phyloP scores from a whole-genome alignment of 1,140 invertebrate genomes.

The Maniola jurtina region DNA sequence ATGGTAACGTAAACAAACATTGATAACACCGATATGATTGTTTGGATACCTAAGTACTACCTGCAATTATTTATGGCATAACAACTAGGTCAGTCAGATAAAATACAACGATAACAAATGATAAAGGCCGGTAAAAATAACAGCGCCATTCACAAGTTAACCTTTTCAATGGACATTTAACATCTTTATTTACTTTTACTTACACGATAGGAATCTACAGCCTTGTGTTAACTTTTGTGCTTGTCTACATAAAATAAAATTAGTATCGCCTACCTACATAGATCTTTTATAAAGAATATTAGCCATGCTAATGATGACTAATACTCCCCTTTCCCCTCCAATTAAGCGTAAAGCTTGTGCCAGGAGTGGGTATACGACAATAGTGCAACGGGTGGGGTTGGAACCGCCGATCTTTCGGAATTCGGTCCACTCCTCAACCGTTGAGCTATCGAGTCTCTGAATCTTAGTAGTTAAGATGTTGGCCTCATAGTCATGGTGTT shows the following conservation, averaged over 20 bases:
- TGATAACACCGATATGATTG: slow-evolving; percentile 12
- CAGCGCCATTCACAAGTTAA: slow-evolving; percentile 1
- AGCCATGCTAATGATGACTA: too few relatives aligned
- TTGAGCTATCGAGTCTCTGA: too few relatives aligned
- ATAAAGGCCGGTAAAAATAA: slow-evolving; percentile 4
- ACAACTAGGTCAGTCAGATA: slow-evolving; percentile 1
- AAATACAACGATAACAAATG: slow-evolving; percentile 1
- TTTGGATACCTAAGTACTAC: background rate
- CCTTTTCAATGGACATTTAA: background rate
- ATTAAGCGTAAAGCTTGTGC: too few relatives aligned
- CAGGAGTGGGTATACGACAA: too few relatives aligned
- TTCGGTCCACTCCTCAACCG: too few relatives aligned
- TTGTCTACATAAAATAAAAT: background rate
- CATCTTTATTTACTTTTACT: slow-evolving; percentile 1
- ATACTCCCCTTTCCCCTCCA: too few relatives aligned
- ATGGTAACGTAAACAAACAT: slow-evolving; percentile 9
- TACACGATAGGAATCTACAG: background rate
- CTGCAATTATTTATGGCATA: slow-evolving; percentile 3
- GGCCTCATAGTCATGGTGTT: too few relatives aligned
- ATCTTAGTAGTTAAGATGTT: too few relatives aligned
- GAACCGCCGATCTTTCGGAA: too few relatives aligned
- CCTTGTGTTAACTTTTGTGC: background rate
- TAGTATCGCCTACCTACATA: background rate
- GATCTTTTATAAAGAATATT: too few relatives aligned
- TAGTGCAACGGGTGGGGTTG: too few relatives aligned